Evolutionary conservation across 2,888 invertebrate genomes (phyloP), one percentile per base, ranked within the genome.

Genomic region (Acronicta alni): DNA sequence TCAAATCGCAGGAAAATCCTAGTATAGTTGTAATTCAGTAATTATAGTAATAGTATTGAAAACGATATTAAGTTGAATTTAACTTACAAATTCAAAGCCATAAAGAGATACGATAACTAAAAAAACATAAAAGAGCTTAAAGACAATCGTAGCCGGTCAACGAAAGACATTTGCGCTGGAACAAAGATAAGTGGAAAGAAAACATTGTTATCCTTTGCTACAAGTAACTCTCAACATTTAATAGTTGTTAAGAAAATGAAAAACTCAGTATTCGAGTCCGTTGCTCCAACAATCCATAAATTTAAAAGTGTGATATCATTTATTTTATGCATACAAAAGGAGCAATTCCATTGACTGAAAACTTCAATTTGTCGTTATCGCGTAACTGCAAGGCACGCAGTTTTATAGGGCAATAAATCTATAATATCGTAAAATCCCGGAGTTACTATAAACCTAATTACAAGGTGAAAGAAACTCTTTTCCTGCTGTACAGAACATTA

Each of bases 401-500:
- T 72, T 76, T 75, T 72, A 75, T 56, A 35, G 49, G 23, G 17
- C 55, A 23, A 72, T 67, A 60, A 63, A 72, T 67, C 38, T 57
- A 57, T 41, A 58, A 61, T 54, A 72, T 61, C 74, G 44, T 55
- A 58, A 71, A 61, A 57, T 55, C 37, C 32, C 18, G 44, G 20
- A 48, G 44, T 59, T 32, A 42, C 57, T 54, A 56, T 52, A 59
- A 60, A 75, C 54, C 46, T 62, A 62, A 72, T 74, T 72, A 66
- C 43, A 56, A 49, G 53, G 37, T 57, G 54, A 52, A 64, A 56
- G 67, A 68, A 65, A 65, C 69, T 69, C 63, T 70, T 69, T 67
- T 64, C 64, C 70, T 70, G 61, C 54, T 68, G 64, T 57, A 58
- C 68, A 72, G 52, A 63, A 74, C 71, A 73, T 67, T 79, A 79